Conservation (phyloP, 2,888 invertebrate genomes). For the Tiliacea citrago region DNA sequence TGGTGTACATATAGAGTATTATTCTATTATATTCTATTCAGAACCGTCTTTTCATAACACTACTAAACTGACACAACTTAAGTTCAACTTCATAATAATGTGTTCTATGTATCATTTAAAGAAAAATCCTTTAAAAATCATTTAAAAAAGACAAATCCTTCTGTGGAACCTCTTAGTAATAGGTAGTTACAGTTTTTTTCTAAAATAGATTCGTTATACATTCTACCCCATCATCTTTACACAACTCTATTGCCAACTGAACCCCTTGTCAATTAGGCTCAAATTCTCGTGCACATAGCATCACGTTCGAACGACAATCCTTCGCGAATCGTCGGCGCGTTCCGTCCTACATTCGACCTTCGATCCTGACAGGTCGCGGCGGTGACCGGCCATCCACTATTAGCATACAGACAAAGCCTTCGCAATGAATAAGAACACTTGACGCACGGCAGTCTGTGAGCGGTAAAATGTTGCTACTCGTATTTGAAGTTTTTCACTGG, state of each 20-base stretch:
- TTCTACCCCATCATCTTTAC: constrained; percentile 2
- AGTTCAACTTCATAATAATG: neutral
- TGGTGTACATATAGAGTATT: too few relatives aligned
- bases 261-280: constrained; percentile 51
- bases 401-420: constrained; percentile 88
- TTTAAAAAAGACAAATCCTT: constrained; percentile 8
- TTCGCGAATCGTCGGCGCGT: constrained; percentile 67
- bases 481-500: neutral
- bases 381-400: constrained; percentile 85
- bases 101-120: neutral
- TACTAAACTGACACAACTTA: neutral
- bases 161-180: neutral
- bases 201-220: constrained; percentile 1
- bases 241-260: constrained; percentile 24
- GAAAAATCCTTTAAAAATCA: too few relatives aligned
- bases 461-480: constrained; percentile 80
- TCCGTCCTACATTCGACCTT: constrained; percentile 88
- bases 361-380: constrained; percentile 83
- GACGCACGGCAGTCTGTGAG: constrained; percentile 79
- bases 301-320: constrained; percentile 68
- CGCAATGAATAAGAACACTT: constrained; percentile 84
- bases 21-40: too few relatives aligned
- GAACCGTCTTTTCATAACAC: neutral
- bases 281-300: constrained; percentile 68
- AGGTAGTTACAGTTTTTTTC: neutral